These are phyloP conservation scores for Cryptoblepharus egeriae DNA, from an alignment of 2,797 vertebrate genomes.

Conservation along the genomic window DNA sequence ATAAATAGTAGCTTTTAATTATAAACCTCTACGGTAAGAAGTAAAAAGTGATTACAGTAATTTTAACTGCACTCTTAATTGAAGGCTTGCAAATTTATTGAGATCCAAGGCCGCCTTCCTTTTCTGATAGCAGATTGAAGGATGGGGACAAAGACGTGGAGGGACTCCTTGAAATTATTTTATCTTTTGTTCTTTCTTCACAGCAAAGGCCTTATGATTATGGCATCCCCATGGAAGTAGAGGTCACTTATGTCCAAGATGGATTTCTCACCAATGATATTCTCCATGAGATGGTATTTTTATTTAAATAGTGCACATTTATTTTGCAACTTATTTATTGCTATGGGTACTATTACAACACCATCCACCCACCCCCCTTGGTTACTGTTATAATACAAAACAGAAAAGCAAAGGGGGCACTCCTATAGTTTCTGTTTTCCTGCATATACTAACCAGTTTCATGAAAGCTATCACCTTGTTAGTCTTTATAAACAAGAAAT, in stretches of 20 bases:
- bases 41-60: too few relatives aligned
- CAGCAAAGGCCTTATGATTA: conserved; percentile 96
- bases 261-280: conserved; percentile 94
- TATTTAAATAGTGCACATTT: not conserved
- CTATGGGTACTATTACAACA: too few relatives aligned
- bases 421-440: not conserved
- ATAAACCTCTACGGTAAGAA: too few relatives aligned
- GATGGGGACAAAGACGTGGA: too few relatives aligned
- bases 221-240: conserved; percentile 94
- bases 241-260: conserved; percentile 96
- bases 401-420: not conserved
- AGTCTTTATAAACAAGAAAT: not conserved
- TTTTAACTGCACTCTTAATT: too few relatives aligned
- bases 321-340: too few relatives aligned
- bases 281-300: conserved; percentile 92
- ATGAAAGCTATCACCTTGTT: not conserved
- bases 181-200: not conserved
- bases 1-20: too few relatives aligned
- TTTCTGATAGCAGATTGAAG: too few relatives aligned
- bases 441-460: not conserved
- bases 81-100: not conserved
- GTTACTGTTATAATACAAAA: not conserved
- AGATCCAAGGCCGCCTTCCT: too few relatives aligned
- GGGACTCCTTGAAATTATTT: not conserved
- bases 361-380: too few relatives aligned